Percentiles rank a stretch among this genome's conserved stretches.
Evolutionary conservation across 2,113 vertebrate genomes (phyloP).

Genomic region (Grus americana): DNA sequence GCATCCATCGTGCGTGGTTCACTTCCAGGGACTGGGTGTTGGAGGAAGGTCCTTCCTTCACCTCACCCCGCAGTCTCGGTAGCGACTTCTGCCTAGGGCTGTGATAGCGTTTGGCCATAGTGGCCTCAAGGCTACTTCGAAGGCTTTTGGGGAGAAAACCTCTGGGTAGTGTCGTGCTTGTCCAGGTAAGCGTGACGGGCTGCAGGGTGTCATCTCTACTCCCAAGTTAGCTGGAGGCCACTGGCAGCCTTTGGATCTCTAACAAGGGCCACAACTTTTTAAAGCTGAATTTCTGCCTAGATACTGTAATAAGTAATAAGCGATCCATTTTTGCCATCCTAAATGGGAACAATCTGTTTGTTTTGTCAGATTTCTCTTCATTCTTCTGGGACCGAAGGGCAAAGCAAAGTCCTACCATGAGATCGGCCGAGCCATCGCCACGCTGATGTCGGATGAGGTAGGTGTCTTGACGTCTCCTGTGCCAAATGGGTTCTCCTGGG

Average conservation of each 20-base stretch:
- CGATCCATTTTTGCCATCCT: not conserved
- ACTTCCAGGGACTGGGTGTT: not conserved
- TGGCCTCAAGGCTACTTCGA: not conserved
- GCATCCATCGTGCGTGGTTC: rapidly evolving
- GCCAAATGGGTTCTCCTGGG: not conserved
- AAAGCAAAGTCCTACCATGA: constrained; percentile 98
- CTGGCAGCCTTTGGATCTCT: not conserved
- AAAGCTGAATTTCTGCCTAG: not conserved
- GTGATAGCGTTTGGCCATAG: not conserved
- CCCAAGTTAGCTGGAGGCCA: not conserved
- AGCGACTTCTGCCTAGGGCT: not conserved
- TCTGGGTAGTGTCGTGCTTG: not conserved
- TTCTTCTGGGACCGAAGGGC: constrained; percentile 96
- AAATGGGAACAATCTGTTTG: not conserved
- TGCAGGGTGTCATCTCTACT: not conserved
- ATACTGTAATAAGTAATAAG: rapidly evolving
- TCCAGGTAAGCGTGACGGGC: rapidly evolving
- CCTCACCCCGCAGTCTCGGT: not conserved
- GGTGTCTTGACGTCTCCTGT: not conserved
- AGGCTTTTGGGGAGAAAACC: not conserved
- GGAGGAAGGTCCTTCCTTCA: not conserved
- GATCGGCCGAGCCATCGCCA: constrained; percentile 96
- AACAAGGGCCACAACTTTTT: not conserved
- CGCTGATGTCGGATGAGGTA: constrained; percentile 98
- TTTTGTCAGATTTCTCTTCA: constrained; percentile 91